Evolutionary conservation across 2,113 vertebrate species (phyloP), one percentile per base, ranked within the genome.

Genomic region (Oxyruncus cristatus): DNA sequence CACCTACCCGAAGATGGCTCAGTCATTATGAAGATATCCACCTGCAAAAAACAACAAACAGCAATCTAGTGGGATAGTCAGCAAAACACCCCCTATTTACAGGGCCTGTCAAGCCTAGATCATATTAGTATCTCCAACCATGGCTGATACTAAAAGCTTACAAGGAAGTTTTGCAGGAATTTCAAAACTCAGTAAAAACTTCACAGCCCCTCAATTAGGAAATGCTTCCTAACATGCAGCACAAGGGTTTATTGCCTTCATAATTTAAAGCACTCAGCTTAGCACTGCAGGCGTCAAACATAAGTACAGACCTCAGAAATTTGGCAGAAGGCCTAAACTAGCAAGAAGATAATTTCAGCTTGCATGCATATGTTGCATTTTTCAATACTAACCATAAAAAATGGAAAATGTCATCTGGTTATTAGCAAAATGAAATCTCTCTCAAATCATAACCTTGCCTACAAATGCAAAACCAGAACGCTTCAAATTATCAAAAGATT

Each of bases 1-100:
- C 99, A 99, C 95, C 99, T 98, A 42, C 99, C 99, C 0, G 99
- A 99, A 63, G 99, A 99, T 0, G 99, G 99, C 81, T 99, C 99
- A 6, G 98, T 98, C 99, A 99, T 99, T 71, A 99, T 96, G 67
- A 99, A 97, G 91, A 99, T 97, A 94, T 99, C 99, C 81, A 99
- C 99, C 99, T 99, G 96, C 21, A 70, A 87, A 88, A 63, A 62
- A 0, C 66, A 67, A 35, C 3, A n/a, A 62, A 42, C 30, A 42
- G 35, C 27, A 46, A 85, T 20, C 37, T 27, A 23, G 22, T 55
- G 47, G n/a, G 19, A 35, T 0, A 78, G 53, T 0, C 67, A 35
- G 53, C 33, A 92, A 47, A 62, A 53, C 18, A 18, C 2, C 3
- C n/a, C 6, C 11, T 23, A 15, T 18, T 67, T 42, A 35, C 28